Evolutionary conservation across 92 coral and sea anemone genomes (phyloP).

Genomic region (Zoanthus sociatus): DNA sequence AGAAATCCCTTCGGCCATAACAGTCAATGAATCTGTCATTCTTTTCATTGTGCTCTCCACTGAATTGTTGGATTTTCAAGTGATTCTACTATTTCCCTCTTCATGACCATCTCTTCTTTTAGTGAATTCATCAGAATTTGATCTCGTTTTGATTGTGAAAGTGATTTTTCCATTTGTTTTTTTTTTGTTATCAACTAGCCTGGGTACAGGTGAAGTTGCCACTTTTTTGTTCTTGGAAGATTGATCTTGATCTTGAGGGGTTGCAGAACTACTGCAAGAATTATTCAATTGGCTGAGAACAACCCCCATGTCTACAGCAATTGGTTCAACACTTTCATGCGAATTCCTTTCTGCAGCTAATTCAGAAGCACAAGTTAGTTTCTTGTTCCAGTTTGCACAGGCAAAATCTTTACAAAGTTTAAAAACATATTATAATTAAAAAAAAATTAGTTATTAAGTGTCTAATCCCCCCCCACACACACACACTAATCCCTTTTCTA

Average conservation of each 20-base stretch:
- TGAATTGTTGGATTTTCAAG: slow-evolving; percentile 43
- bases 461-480: slow-evolving; percentile 5
- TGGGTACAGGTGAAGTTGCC: slow-evolving; percentile 16
- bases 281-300: slow-evolving; percentile 9
- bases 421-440: neutral
- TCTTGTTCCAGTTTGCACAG: slow-evolving; percentile 12
- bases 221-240: slow-evolving; percentile 5
- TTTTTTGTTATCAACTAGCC: slow-evolving; percentile 48
- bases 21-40: slow-evolving; percentile 48
- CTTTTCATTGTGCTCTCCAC: slow-evolving; percentile 44
- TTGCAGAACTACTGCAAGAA: slow-evolving; percentile 1
- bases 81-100: slow-evolving; percentile 41
- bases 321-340: slow-evolving; percentile 5
- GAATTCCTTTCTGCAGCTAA: neutral
- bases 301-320: slow-evolving; percentile 4
- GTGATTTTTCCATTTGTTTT: slow-evolving; percentile 51
- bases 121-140: slow-evolving; percentile 44
- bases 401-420: slow-evolving; percentile 3
- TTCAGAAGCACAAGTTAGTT: neutral
- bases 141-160: slow-evolving; percentile 46
- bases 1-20: slow-evolving; percentile 51
- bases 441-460: neutral
- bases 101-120: slow-evolving; percentile 48
- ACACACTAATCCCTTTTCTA: slow-evolving; percentile 3
- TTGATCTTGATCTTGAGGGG: slow-evolving; percentile 38